These are phyloP conservation scores for Corythornis leucogaster DNA, from an alignment of 2,797 vertebrate species.

Conservation along the genomic window DNA sequence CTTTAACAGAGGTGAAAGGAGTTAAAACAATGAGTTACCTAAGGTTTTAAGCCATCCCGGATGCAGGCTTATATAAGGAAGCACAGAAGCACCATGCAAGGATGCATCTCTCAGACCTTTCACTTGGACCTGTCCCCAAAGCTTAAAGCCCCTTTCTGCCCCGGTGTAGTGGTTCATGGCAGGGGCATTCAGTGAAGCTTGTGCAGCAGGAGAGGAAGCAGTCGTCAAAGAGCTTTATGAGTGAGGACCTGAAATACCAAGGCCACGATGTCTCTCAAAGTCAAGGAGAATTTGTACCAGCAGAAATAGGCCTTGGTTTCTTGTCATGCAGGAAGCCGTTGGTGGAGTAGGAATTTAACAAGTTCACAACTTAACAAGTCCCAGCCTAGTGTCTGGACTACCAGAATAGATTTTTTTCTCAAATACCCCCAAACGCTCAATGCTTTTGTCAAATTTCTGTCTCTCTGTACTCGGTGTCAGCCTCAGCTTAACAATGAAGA, in stretches of 20 bases:
- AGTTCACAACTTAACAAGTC: conserved; percentile 69
- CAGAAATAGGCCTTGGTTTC: conserved; percentile 51
- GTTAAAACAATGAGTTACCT: not conserved
- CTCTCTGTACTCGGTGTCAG: conserved; percentile 45
- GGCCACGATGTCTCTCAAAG: not conserved
- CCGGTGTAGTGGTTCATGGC: not conserved
- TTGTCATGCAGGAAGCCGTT: conserved; percentile 55
- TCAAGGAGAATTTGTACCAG: conserved; percentile 42
- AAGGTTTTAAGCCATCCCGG: not conserved
- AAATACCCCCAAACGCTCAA: conserved; percentile 34
- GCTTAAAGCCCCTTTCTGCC: not conserved
- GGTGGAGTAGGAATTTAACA: conserved; percentile 64
- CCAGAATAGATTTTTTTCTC: conserved; percentile 67
- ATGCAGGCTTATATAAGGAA: not conserved
- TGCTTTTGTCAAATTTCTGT: conserved; percentile 57
- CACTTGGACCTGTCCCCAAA: not conserved
- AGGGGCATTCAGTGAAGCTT: not conserved
- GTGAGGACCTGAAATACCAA: not conserved
- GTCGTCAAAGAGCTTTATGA: not conserved
- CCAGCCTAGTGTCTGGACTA: conserved; percentile 68
- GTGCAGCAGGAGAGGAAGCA: not conserved
- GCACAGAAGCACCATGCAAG: not conserved
- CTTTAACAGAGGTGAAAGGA: not conserved
- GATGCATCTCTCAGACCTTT: not conserved
- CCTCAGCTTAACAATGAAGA: conserved; percentile 56